Conservation (phyloP, 2,113 vertebrate species). For the Nanorana parkeri region DNA sequence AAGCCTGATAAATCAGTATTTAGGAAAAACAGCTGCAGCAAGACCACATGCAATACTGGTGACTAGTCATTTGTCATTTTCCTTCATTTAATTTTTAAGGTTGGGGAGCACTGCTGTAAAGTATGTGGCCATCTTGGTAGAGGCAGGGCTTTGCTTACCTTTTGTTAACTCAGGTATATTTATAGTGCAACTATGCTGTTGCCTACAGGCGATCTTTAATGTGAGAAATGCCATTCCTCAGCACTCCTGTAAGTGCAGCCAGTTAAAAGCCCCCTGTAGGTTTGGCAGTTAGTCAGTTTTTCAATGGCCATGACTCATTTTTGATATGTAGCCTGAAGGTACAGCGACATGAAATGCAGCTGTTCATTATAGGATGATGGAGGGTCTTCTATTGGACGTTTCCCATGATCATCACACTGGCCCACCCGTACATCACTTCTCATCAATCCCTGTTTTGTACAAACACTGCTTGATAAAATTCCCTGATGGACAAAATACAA, state of each 20-base stretch:
- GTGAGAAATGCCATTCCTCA: not conserved
- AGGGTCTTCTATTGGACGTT: not conserved
- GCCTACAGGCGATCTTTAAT: not conserved
- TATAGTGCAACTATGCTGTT: not conserved
- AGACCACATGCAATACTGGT: too few species aligned
- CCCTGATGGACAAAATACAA: not conserved
- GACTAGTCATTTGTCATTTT: too few species aligned
- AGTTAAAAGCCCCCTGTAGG: not conserved
- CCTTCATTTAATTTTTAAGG: too few species aligned
- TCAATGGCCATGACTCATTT: constrained; percentile 6
- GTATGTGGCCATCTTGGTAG: too few species aligned
- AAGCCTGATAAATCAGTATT: too few species aligned
- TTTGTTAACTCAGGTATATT: too few species aligned
- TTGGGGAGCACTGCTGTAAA: too few species aligned
- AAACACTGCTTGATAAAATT: not conserved
- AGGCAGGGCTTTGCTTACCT: too few species aligned
- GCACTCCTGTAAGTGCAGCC: not conserved
- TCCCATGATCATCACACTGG: not conserved
- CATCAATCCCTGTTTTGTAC: not conserved
- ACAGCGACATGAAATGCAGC: not conserved
- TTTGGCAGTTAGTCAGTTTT: not conserved
- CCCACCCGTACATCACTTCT: constrained; percentile 1
- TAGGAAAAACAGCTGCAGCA: too few species aligned
- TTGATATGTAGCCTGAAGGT: not conserved
- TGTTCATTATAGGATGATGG: not conserved